Percentiles rank a stretch among this genome's conserved stretches.
Evolutionary conservation across 1,140 invertebrate genomes (phyloP).

Genomic region (Liolophura sinensis): DNA sequence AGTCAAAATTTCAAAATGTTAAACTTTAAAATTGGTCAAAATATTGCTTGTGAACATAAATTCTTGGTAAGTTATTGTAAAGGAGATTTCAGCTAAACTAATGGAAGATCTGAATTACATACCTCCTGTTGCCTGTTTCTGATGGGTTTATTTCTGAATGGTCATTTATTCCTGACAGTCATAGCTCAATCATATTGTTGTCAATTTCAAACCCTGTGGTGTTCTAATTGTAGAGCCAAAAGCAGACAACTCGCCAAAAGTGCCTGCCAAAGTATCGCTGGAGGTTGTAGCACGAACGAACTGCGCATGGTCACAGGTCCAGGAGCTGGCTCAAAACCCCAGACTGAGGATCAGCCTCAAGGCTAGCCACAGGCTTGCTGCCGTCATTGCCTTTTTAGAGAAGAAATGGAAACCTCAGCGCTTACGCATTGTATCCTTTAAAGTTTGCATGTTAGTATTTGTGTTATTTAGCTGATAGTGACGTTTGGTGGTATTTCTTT

Average conservation of each 20-base stretch:
- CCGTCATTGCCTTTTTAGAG: constrained; percentile 76
- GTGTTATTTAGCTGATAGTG: too few relatives aligned
- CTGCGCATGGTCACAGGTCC: constrained; percentile 80
- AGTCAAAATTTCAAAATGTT: too few relatives aligned
- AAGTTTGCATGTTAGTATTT: too few relatives aligned
- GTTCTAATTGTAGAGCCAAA: constrained; percentile 62
- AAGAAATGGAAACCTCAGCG: constrained; percentile 72
- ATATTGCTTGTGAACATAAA: too few relatives aligned
- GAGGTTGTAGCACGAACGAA: constrained; percentile 78
- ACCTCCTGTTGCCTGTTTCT: too few relatives aligned
- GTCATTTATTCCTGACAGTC: neutral
- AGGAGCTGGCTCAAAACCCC: constrained; percentile 89
- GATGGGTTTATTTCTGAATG: too few relatives aligned
- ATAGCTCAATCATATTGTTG: constrained; percentile 4
- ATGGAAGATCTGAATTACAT: too few relatives aligned
- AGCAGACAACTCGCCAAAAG: constrained; percentile 74
- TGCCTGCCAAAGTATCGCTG: constrained; percentile 79
- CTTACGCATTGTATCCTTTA: constrained; percentile 66
- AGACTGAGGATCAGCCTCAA: constrained; percentile 74
- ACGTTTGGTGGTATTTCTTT: too few relatives aligned
- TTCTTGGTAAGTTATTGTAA: too few relatives aligned
- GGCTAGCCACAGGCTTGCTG: constrained; percentile 74
- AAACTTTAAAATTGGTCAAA: too few relatives aligned
- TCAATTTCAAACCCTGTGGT: neutral
- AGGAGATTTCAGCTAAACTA: too few relatives aligned